Percentiles rank a stretch among this genome's conserved stretches.
Conservation (phyloP, 2,797 vertebrate genomes). For the Eulemur rubriventer region DNA sequence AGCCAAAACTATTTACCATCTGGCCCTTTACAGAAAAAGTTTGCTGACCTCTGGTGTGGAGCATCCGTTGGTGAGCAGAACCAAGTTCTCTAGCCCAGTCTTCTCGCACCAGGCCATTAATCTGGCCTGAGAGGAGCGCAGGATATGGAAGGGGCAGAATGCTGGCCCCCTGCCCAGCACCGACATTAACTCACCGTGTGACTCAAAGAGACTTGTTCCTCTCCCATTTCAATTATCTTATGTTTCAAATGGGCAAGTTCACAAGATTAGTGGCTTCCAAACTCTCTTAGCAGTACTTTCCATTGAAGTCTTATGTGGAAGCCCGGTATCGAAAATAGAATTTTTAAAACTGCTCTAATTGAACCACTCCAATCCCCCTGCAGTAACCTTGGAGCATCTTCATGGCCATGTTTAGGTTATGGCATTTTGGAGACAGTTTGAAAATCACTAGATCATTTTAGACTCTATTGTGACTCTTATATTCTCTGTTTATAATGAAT, state of each 20-base stretch:
- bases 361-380: not conserved
- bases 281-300: conserved; percentile 1
- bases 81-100: not conserved
- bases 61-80: not conserved
- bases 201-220: not conserved
- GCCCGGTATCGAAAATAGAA: not conserved
- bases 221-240: not conserved
- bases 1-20: not conserved
- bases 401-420: not conserved
- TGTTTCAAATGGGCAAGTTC: not conserved
- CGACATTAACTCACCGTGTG: not conserved
- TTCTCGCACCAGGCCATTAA: not conserved
- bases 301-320: not conserved
- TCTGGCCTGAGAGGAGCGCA: not conserved
- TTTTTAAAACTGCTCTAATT: not conserved
- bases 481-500: conserved; percentile 4
- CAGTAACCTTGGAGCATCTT: not conserved
- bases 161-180: not conserved
- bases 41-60: not conserved
- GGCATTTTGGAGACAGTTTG: not conserved
- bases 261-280: not conserved
- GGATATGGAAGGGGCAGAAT: not conserved
- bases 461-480: not conserved
- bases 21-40: not conserved
- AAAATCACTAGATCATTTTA: not conserved